These are phyloP conservation scores for Leptonema lineaticorne DNA, from an alignment of 1,140 invertebrate species.

Conservation along the genomic window DNA sequence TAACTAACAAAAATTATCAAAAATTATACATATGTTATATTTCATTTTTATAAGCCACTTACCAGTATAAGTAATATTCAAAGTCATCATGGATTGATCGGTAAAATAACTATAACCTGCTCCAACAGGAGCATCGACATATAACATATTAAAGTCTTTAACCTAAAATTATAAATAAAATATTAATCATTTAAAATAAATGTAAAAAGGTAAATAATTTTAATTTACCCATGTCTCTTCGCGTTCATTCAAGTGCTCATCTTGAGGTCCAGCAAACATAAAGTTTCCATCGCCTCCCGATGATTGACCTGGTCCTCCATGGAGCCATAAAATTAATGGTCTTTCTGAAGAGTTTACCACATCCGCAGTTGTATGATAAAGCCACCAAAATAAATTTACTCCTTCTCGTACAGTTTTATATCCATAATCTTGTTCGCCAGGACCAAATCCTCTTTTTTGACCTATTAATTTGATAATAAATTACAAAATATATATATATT, in stretches of 20 bases:
- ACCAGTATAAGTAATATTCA: constrained; percentile 70
- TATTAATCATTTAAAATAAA: background rate
- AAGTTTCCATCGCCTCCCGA: constrained; percentile 80
- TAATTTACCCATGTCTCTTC: constrained; percentile 70
- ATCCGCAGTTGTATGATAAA: constrained; percentile 69
- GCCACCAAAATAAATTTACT: constrained; percentile 82
- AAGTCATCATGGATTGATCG: constrained; percentile 54
- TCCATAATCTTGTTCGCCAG: constrained; percentile 48
- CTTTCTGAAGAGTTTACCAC: constrained; percentile 59
- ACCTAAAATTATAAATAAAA: constrained; percentile 54
- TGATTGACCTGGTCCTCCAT: constrained; percentile 74
- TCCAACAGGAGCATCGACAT: constrained; percentile 89
- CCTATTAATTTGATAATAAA: background rate
- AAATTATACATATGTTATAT: background rate
- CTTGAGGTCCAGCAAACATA: constrained; percentile 71
- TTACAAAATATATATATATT: too few relatives aligned
- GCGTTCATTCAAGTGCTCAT: constrained; percentile 64
- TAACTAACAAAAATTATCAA: background rate
- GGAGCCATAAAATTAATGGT: constrained; percentile 77
- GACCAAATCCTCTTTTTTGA: constrained; percentile 29
- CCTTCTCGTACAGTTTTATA: constrained; percentile 63
- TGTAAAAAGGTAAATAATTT: constrained; percentile 3
- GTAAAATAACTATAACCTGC: constrained; percentile 82
- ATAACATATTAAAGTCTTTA: constrained; percentile 77
- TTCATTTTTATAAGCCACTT: constrained; percentile 12